Evolutionary conservation across 2,797 vertebrate species (phyloP), one percentile per base, ranked within the genome.

Genomic region (Danio aesculapii): DNA sequence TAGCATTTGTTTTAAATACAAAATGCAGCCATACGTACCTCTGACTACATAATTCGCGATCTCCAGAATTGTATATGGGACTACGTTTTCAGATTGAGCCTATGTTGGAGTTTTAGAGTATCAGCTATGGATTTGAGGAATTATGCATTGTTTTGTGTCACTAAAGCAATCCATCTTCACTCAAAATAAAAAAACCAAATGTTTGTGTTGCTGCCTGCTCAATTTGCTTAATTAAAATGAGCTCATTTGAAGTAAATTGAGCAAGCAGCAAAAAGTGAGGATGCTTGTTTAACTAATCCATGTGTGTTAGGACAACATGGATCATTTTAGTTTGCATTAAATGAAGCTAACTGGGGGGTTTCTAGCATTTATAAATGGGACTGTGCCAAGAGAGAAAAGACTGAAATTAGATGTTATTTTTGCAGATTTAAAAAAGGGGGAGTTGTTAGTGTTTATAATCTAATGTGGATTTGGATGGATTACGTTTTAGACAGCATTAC

Each of bases 381-480:
- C n/a, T 71, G 52, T 16, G 49, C 14, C 21, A 4, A 46, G 52
- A 71, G 52, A 13, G 10, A 43, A 55, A 55, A 57, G 43, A 5
- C 39, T 44, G 11, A 71, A 71, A 71, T 13, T 13, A 57, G 43
- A 4, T 71, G 30, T n/a, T 53, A 39, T 71, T 71, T 43, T 55
- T n/a, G 14, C 12, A 43, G 68, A 17, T 55, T 21, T n/a, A 61
- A 41, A 70, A 53, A 30, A 1, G 7, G 47, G 6, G 30, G 6
- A 10, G 8, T 39, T 52, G 21, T 6, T n/a, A n/a, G 10, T 53
- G 68, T 55, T 71, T 55, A 13, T 17, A 13, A 10, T 17, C 6
- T 55, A 17, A 43, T 8, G 11, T n/a, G 50, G 52, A 13, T 55
- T 55, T 30, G 30, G 30, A 30, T 1, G 30, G 30, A 30, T 30